Base-by-base conservation (phyloP, 2,113 vertebrate genomes). In the Strix uralensis region DNA sequence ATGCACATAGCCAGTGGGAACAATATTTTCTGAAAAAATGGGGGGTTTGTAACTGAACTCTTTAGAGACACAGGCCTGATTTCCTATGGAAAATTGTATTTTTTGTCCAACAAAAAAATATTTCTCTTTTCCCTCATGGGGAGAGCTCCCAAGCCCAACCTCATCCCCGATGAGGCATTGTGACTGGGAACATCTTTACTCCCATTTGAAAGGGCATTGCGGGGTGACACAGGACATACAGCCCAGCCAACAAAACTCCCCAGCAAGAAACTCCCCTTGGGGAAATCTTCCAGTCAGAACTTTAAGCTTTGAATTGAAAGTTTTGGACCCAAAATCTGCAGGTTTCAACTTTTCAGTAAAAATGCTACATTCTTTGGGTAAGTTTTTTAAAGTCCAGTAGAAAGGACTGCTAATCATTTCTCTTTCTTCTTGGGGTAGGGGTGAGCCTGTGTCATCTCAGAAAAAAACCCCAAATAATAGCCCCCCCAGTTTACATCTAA, bases 181-280 rank as follows among this genome's bases (percentile, higher is more conserved):
- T 23, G 42, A 23, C 25, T 3, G 7, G 46, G 49, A 83, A 93
- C 7, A 10, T 4, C 32, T 61, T 36, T 10, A 30, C 23, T 77
- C 32, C 55, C 17, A 8, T 57, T 32, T 12, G 30, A 26, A 89
- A 88, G 62, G 18, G 5, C 21, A 42, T 47, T 5, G 0, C 1
- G 0, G 9, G 34, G 26, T 67, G 42, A 57, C 38, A 27, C 1
- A 1, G 54, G 51, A 32, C 0, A 0, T 32, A 21, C 0, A 3
- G 40, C 81, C 49, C 5, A 2, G 27, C 26, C 54, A 67, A 17
- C 25, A 70, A 54, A 72, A 32, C 20, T 19, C 15, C 59, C 19
- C 4, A 1, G 27, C 1, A 21, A 77, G 51, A 78, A 92, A 52
- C 13, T 25, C 7, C 36, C 36, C 18, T 15, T 20, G 5, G 22